Evolutionary conservation across 2,797 vertebrate genomes (phyloP), one percentile per base, ranked within the genome.

Genomic region (Sternarchorhynchus goeldii): DNA sequence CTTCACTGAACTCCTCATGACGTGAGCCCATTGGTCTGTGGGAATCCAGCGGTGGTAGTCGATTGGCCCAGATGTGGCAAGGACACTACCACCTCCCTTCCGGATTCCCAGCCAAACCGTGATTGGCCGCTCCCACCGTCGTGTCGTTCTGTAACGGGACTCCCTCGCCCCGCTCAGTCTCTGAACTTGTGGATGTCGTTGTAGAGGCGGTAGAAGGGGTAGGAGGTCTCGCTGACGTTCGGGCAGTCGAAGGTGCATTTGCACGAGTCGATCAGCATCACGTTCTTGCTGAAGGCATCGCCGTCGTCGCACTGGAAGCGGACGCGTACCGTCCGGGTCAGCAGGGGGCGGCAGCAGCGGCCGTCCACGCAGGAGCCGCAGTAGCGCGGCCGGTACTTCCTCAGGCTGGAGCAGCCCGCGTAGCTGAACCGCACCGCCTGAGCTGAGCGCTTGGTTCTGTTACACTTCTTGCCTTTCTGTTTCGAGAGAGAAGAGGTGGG

Each of bases 161-260:
- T 77, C 85, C 85, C 75, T 81, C 88, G 34, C 34, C n/a, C 25
- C 18, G 36, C 72, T 93, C 91, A 98, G 94, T 99, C 97, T 93
- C 93, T 95, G 91, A 99, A 99, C 93, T 98, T 99, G 93, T 99
- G 98, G 85, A 99, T 99, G 91, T 99, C 98, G 0, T 99, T 99
- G 92, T 95, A 96, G 70, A 99, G 95, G 90, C 95, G 94, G 93
- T 99, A 98, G 92, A 96, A 97, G 60, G 96, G 96, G 72, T 96
- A 97, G 14, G 94, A 94, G 57, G 93, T 93, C 85, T 99, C 97
- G 0, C 92, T 97, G 74, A 92, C 86, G 0, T 95, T 92, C 0
- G 95, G 95, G 77, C 98, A 99, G 93, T 96, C 96, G 91, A 95
- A 95, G 88, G 88, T 97, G 95, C 98, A 99, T 83, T 94, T 95